Evolutionary conservation across 2,888 invertebrate genomes (phyloP).

Genomic region (Carcina quercana): DNA sequence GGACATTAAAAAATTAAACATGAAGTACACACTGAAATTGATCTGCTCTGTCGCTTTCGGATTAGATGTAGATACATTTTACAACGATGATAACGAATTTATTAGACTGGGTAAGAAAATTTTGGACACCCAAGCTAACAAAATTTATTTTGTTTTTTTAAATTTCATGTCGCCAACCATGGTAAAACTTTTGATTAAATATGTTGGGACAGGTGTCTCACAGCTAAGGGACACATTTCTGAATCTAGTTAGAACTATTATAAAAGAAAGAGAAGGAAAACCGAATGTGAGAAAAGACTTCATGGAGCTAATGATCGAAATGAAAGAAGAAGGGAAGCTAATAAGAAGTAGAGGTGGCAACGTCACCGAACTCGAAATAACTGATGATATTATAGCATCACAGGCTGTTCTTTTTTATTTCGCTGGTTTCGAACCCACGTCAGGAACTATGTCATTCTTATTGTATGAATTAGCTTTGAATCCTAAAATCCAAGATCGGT

Average conservation of each 20-base stretch:
- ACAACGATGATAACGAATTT: slow-evolving; percentile 27
- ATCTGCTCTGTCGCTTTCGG: slow-evolving; percentile 36
- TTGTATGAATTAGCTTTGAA: slow-evolving; percentile 29
- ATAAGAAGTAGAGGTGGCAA: background rate
- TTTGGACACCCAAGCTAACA: slow-evolving; percentile 19
- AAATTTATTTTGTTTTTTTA: too few species aligned
- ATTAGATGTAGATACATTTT: slow-evolving; percentile 25
- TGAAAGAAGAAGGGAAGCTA: slow-evolving; percentile 10
- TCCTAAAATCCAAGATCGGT: slow-evolving; percentile 26
- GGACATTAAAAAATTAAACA: slow-evolving; percentile 28
- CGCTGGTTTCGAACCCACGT: slow-evolving; percentile 37
- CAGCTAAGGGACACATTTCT: too few species aligned
- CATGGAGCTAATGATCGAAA: slow-evolving; percentile 10
- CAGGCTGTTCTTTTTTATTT: slow-evolving; percentile 31
- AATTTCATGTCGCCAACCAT: too few species aligned
- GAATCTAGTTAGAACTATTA: slow-evolving; percentile 10
- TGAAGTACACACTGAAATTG: slow-evolving; percentile 32
- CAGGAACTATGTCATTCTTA: slow-evolving; percentile 27
- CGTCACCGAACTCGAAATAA: slow-evolving; percentile 16
- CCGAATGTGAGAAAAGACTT: slow-evolving; percentile 8
- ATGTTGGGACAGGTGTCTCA: too few species aligned
- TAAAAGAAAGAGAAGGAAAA: slow-evolving; percentile 10
- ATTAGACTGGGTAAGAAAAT: slow-evolving; percentile 18
- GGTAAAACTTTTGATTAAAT: too few species aligned
- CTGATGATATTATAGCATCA: slow-evolving; percentile 20